Base-by-base conservation (phyloP, 2,113 vertebrate species). In the Elachura formosa region DNA sequence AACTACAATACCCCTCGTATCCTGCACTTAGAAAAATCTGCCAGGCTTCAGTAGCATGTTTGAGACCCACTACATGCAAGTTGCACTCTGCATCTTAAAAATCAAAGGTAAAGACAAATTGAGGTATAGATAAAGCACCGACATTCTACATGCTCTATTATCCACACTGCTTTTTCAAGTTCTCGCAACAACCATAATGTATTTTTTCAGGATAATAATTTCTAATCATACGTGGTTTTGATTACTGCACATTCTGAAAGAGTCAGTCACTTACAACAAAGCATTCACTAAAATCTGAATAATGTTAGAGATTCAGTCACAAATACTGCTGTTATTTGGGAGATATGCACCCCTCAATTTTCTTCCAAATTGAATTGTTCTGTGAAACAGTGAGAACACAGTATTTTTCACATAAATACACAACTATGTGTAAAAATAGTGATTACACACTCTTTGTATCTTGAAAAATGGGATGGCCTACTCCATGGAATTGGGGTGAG, bases 111-210 rank as follows among this genome's bases (percentile, higher is more conserved):
- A 72, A 88, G 31, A 67, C 23, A 66, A 62, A 55, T 33, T 34
- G 40, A 81, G 14, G 22, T 33, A 49, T 3, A 84, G 23, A 63
- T 52, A 45, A 76, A 51, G 24, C 69, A 82, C 0, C 20, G 38
- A 66, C 22, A 58, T 41, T 87, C 38, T 23, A 56, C 10, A 34
- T 12, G 25, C 17, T 33, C 48, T 59, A 31, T 17, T 33, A 46
- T 15, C 36, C 38, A 41, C 5, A 14, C 0, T 0, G 3, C 10
- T 52, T 77, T 55, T 83, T 76, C 20, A 34, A 19, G 33, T 81
- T 45, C 26, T 6, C 29, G 2, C 58, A 86, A 58, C 9, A 88
- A 62, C 7, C 33, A 34, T 33, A 13, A 56, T 19, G 5, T 43
- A 48, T n/a, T 78, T 71, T 40, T 29, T 28, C 59, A 86, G 64